phyloP scores from a whole-genome alignment of 2,888 invertebrate species.

The Phanerotoma sp. region DNA sequence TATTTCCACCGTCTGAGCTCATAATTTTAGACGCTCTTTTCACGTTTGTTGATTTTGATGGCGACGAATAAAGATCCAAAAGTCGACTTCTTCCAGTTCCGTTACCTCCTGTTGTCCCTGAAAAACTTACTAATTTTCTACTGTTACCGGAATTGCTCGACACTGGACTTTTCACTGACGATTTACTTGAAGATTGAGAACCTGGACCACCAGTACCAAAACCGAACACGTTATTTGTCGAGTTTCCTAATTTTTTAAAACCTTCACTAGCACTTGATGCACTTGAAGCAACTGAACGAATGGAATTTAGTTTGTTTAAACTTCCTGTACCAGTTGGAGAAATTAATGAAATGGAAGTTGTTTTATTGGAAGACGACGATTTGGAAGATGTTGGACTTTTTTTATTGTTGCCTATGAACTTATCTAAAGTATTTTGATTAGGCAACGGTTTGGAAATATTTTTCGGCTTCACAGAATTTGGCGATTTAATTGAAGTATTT shows the following conservation, averaged over 20 bases:
- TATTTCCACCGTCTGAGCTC: too few species aligned
- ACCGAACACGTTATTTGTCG: constrained; percentile 45
- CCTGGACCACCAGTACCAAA: constrained; percentile 45
- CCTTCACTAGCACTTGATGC: constrained; percentile 3
- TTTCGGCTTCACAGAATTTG: constrained; percentile 21
- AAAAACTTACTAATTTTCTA: constrained; percentile 24
- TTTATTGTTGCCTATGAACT: background rate
- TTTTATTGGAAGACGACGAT: background rate
- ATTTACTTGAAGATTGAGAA: constrained; percentile 9
- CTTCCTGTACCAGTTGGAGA: too few species aligned
- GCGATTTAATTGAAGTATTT: too few species aligned
- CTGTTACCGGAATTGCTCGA: too few species aligned
- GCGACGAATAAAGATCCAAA: constrained; percentile 38
- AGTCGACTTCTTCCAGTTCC: constrained; percentile 45
- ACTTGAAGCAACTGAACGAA: background rate
- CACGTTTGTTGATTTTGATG: background rate
- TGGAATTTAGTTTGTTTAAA: too few species aligned
- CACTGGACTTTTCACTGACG: constrained; percentile 2
- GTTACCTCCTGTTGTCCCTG: constrained; percentile 44
- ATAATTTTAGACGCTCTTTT: constrained; percentile 1
- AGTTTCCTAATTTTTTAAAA: constrained; percentile 44
- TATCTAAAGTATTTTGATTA: constrained; percentile 1
- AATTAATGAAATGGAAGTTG: too few species aligned
- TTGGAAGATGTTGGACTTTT: background rate
- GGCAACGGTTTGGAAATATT: constrained; percentile 38